These are phyloP conservation scores for Corynorhinus townsendii DNA, from an alignment of 2,113 vertebrate species.

Conservation along the genomic window DNA sequence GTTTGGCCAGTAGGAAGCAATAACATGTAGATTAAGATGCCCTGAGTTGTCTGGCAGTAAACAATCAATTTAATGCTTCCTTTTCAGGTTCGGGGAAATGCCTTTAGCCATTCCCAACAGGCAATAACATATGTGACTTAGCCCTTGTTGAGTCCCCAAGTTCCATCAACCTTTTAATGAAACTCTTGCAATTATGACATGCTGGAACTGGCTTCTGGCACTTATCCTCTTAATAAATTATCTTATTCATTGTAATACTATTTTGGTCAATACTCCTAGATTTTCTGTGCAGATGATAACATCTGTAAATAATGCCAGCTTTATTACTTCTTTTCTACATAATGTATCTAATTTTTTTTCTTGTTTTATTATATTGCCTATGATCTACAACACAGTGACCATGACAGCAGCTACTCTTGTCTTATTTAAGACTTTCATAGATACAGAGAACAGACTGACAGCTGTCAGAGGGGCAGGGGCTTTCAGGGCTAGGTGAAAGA, in stretches of 20 bases:
- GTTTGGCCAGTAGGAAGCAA: no score
- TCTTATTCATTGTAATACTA: not conserved
- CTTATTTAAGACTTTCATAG: not conserved
- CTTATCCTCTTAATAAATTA: not conserved
- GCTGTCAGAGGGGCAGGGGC: not conserved
- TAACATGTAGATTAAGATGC: no score
- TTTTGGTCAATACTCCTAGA: not conserved
- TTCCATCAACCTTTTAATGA: no score
- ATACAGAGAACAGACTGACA: not conserved
- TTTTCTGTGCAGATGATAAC: not conserved
- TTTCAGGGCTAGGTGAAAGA: not conserved
- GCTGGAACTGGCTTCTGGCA: no score
- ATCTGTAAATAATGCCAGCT: not conserved
- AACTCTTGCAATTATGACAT: no score
- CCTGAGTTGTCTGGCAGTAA: no score
- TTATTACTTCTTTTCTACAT: not conserved
- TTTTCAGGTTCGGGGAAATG: no score
- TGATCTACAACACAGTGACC: not conserved
- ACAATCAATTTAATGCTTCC: no score
- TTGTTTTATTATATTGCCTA: not conserved
- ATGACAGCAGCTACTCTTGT: not conserved
- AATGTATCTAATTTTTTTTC: not conserved
- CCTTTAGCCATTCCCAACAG: no score
- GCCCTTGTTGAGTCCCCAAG: no score
- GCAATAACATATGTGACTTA: no score